Percentiles rank a stretch among this genome's conserved stretches.
Conservation (phyloP, 2,113 vertebrate species). For the Eonycteris spelaea region DNA sequence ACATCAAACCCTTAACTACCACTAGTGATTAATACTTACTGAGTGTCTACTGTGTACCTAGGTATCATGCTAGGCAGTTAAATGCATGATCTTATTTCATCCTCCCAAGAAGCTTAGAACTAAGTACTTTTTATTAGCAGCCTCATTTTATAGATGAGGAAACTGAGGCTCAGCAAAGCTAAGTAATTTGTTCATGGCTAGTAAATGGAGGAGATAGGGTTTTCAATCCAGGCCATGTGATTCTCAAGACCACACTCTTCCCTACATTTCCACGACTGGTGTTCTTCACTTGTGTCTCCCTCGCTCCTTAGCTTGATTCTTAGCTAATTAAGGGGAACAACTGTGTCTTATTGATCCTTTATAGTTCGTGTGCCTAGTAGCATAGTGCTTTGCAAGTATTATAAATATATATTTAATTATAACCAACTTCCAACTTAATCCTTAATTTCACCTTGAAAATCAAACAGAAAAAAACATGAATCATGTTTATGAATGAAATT, state of each 20-base stretch:
- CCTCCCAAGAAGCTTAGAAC: not conserved
- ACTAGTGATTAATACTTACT: not conserved
- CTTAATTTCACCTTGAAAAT: conserved; percentile 55
- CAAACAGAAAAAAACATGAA: conserved; percentile 50
- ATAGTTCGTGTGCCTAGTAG: conserved; percentile 21
- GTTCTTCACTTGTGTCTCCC: not conserved
- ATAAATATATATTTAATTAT: conserved; percentile 49
- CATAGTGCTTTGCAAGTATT: not conserved
- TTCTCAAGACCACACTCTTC: not conserved
- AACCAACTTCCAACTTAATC: conserved; percentile 37
- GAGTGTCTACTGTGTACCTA: not conserved
- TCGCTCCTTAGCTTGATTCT: conserved; percentile 2
- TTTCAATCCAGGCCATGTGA: not conserved
- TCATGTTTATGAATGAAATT: conserved; percentile 56
- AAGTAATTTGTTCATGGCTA: not conserved
- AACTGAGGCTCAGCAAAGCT: not conserved
- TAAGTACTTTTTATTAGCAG: not conserved
- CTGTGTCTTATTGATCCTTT: conserved; percentile 15
- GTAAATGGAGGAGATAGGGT: not conserved
- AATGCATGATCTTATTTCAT: not conserved
- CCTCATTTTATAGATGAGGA: conserved; percentile 11
- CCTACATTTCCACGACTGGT: not conserved
- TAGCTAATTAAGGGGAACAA: conserved; percentile 12
- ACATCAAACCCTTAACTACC: not conserved
- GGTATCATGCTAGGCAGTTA: not conserved